Evolutionary conservation across 2,797 vertebrate genomes (phyloP), one percentile per base, ranked within the genome.

Genomic region (Micrastur ruficollis): DNA sequence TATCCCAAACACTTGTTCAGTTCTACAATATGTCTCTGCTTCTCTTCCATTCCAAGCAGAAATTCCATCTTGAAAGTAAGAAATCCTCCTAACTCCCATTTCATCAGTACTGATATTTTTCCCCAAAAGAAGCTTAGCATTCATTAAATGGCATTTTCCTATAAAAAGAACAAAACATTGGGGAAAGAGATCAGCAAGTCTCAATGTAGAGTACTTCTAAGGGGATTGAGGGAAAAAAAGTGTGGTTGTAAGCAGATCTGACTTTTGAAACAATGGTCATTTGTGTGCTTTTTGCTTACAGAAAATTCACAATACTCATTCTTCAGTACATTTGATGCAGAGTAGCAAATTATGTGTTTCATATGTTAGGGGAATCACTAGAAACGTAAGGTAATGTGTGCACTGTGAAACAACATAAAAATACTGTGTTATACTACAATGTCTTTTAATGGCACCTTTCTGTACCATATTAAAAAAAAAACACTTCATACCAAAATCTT

Each of bases 381-480:
- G 26, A 85, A 65, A 68, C 49, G 13, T 38, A 42, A 71, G 15
- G 11, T 65, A 75, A 38, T 42, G 20, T 56, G 32, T 62, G 32
- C 23, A 50, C 10, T 36, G 9, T 36, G 46, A 85, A 87, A 76
- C 0, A 3, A 63, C 83, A 80, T 73, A 11, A 36, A 84, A 67
- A 14, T 66, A 21, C 36, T 65, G 22, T 78, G 42, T 73, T 46
- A 70, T 49, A 66, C 26, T 59, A 23, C 11, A 21, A 53, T 26
- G 10, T 58, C 55, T 83, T 89, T 40, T 47, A 34, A 11, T 65
- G 8, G 16, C n/a, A 14, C 16, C 13, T 46, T 82, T 76, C 40
- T 85, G 14, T 31, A 61, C 5, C 0, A 0, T 42, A 68, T 40
- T 10, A 49, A 49, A 68, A 49, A 68, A 20, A 2, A 0, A 0